Conservation (phyloP, 2,113 vertebrate species). For the Hystrix brachyura region DNA sequence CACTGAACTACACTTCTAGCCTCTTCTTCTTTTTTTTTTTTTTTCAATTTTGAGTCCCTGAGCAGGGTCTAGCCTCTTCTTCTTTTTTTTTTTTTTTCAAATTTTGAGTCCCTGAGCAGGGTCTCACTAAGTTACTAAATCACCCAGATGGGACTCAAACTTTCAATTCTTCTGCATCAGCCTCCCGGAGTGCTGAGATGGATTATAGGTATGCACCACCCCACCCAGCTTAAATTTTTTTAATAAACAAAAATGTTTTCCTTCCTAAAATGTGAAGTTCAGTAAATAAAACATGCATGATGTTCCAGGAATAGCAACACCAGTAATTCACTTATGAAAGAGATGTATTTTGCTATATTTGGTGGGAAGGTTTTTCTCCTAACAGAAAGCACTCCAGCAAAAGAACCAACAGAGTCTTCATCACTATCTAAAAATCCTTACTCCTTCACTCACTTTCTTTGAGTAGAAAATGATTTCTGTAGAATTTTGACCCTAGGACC, state of each 20-base stretch:
- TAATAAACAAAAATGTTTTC: constrained; percentile 55
- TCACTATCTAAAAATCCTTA: constrained; percentile 15
- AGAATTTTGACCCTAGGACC: background rate
- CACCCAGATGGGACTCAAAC: background rate
- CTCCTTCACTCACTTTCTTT: constrained; percentile 39
- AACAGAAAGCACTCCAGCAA: constrained; percentile 68
- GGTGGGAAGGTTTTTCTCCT: constrained; percentile 35
- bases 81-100: background rate
- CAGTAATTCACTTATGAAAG: constrained; percentile 63
- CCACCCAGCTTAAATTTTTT: constrained; percentile 10
- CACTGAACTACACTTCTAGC: background rate
- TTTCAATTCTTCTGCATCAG: background rate
- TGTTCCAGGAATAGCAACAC: constrained; percentile 72
- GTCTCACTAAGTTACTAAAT: background rate
- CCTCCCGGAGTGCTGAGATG: background rate
- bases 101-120: background rate
- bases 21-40: no score
- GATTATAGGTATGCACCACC: background rate
- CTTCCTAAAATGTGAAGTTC: constrained; percentile 84
- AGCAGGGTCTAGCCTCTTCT: background rate
- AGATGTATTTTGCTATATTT: constrained; percentile 56
- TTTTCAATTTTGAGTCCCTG: background rate
- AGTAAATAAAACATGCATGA: constrained; percentile 66
- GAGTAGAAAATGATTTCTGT: constrained; percentile 39
- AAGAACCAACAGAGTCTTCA: constrained; percentile 23